These are phyloP conservation scores for Meloe dianella DNA, from an alignment of 2,888 invertebrate species.

Conservation along the genomic window DNA sequence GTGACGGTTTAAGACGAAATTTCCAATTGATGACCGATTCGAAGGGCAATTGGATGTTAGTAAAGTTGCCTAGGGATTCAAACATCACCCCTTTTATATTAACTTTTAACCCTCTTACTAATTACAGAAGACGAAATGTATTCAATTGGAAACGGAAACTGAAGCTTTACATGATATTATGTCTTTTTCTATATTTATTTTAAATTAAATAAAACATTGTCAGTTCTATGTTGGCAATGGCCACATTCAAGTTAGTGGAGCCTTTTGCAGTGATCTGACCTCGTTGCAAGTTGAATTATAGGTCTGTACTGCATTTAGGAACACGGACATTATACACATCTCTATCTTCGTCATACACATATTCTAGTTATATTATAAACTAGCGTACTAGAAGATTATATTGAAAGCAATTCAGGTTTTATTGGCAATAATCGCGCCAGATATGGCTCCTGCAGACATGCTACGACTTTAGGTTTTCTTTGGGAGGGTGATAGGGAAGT, in stretches of 20 bases:
- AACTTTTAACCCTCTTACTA: conserved; percentile 9
- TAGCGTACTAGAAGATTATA: conserved; percentile 49
- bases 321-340: conserved; percentile 25
- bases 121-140: conserved; percentile 12
- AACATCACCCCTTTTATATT: neutral
- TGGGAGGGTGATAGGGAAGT: neutral
- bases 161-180: neutral
- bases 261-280: conserved; percentile 34
- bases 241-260: neutral
- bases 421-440: conserved; percentile 52
- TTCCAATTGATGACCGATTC: conserved; percentile 11
- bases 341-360: conserved; percentile 23
- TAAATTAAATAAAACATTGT: neutral
- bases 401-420: conserved; percentile 58
- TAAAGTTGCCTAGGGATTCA: conserved; percentile 2
- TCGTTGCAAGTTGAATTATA: conserved; percentile 48
- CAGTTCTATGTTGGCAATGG: neutral
- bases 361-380: conserved; percentile 18
- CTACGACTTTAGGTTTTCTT: conserved; percentile 8
- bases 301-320: conserved; percentile 45
- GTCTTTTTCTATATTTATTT: neutral
- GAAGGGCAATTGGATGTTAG: neutral
- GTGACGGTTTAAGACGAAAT: neutral
- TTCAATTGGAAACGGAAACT: conserved; percentile 1
- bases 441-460: conserved; percentile 35